Evolutionary conservation across 2,113 vertebrate genomes (phyloP).

Genomic region (Bombycilla garrulus): DNA sequence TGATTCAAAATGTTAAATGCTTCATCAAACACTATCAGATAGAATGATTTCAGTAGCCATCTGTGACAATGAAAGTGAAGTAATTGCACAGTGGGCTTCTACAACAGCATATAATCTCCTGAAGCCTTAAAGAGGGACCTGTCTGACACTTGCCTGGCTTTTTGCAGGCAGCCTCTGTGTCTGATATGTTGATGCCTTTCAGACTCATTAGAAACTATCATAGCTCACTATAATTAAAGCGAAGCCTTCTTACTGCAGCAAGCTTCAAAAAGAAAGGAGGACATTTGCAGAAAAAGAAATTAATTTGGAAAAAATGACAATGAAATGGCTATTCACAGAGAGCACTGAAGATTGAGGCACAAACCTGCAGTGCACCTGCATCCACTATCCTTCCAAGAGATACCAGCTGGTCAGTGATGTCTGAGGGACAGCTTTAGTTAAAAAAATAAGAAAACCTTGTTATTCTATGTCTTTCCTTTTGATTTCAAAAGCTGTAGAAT

Average conservation of each 20-base stretch:
- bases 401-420: neutral
- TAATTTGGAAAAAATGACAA: neutral
- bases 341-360: neutral
- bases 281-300: neutral
- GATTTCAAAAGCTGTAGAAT: neutral
- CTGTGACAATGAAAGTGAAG: neutral
- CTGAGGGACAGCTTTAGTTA: neutral
- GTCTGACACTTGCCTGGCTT: neutral
- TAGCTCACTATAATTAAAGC: neutral
- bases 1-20: conserved; percentile 1
- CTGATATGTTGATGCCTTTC: neutral
- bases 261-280: neutral
- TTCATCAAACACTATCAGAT: conserved; percentile 9
- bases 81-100: neutral
- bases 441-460: neutral
- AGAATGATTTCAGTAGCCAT: neutral
- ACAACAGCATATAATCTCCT: neutral
- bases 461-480: neutral
- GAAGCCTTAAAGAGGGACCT: neutral
- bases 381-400: neutral
- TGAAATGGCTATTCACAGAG: neutral
- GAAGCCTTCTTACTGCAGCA: neutral
- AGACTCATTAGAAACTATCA: neutral
- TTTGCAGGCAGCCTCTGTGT: neutral
- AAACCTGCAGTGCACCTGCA: neutral